phyloP scores from a whole-genome alignment of 1,140 invertebrate genomes.

The Drosophila nannoptera region DNA sequence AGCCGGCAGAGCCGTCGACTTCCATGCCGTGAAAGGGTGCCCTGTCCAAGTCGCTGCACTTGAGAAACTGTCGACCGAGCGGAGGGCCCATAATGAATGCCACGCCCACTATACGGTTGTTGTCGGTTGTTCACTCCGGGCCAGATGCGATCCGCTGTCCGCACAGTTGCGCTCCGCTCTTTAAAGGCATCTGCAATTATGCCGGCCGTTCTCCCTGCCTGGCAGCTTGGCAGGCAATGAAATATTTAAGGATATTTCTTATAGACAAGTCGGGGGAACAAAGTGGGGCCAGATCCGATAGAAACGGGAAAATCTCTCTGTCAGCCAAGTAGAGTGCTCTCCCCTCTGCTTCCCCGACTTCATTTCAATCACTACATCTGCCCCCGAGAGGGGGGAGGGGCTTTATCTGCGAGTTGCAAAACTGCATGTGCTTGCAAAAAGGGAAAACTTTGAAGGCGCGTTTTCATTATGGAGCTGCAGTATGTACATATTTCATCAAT shows the following conservation, averaged over 20 bases:
- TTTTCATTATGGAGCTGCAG: conserved; percentile 32
- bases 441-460: conserved; percentile 27
- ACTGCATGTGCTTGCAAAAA: conserved; percentile 53
- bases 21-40: conserved; percentile 10
- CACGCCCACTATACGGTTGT: conserved; percentile 38
- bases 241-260: too few species aligned
- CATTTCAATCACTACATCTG: too few species aligned
- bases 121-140: conserved; percentile 3
- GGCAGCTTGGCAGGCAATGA: too few species aligned
- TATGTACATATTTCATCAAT: conserved; percentile 19
- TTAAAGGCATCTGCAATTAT: conserved; percentile 7
- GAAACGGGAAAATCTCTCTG: too few species aligned
- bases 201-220: conserved; percentile 10
- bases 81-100: conserved; percentile 56
- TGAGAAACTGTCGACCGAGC: conserved; percentile 40
- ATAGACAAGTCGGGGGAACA: too few species aligned
- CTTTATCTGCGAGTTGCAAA: conserved; percentile 33
- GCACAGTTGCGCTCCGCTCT: too few species aligned
- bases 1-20: conserved; percentile 3
- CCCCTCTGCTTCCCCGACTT: too few species aligned
- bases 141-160: too few species aligned
- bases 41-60: conserved; percentile 17
- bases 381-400: background rate
- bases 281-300: too few species aligned
- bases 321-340: too few species aligned